Evolutionary conservation across 37 sponge, comb jelly and placozoan genomes (phyloP).

Genomic region (Aphrocallistes beatrix): DNA sequence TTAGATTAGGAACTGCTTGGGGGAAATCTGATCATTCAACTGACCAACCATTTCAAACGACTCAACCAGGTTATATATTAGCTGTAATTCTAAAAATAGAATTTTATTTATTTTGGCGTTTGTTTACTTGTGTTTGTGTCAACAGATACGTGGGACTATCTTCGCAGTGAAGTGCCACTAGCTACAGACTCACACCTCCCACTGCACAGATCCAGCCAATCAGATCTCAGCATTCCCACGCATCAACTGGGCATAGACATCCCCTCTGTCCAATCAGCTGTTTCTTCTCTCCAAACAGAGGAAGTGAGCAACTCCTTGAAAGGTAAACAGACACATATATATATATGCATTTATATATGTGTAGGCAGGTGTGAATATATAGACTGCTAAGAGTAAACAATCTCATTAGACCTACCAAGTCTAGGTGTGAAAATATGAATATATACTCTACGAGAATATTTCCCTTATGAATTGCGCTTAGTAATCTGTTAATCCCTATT

Average conservation of each 20-base stretch:
- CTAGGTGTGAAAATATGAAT: too few relatives aligned
- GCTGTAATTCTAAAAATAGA: neutral
- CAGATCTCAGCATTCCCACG: neutral
- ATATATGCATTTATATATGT: too few relatives aligned
- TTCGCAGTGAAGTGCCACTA: neutral
- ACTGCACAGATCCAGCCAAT: constrained; percentile 16
- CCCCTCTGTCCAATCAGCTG: neutral
- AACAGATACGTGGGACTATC: neutral
- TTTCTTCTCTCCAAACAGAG: too few relatives aligned
- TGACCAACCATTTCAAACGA: neutral
- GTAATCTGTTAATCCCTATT: too few relatives aligned
- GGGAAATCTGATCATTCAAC: neutral
- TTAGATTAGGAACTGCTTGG: neutral
- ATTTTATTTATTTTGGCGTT: neutral
- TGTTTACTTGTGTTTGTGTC: neutral
- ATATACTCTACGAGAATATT: too few relatives aligned
- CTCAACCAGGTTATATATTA: neutral
- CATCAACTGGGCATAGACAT: neutral
- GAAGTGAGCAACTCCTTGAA: too few relatives aligned
- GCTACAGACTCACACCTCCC: neutral
- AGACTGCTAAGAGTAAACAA: too few relatives aligned
- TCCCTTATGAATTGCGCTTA: too few relatives aligned
- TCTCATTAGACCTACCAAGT: too few relatives aligned
- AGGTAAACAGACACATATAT: too few relatives aligned
- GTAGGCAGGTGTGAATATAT: too few relatives aligned